Evolutionary conservation across 2,797 vertebrate genomes (phyloP), one percentile per base, ranked within the genome.

Genomic region (Spea hammondii): DNA sequence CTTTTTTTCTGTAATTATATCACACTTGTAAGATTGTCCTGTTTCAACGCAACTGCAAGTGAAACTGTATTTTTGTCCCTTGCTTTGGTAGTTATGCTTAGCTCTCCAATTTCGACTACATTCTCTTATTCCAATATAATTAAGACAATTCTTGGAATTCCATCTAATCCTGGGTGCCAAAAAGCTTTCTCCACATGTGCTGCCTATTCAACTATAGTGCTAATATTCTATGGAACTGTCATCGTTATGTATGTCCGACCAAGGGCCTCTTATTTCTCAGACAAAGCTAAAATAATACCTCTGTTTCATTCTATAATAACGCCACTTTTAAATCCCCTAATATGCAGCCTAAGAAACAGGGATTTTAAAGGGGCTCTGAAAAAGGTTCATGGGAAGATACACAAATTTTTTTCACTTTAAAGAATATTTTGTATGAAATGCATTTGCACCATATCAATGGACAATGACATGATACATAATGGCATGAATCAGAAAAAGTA

Each of bases 1-100:
- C 85, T 86, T 48, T 87, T 86, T 70, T 87, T 84, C 66, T 86
- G 85, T 14, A 83, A 86, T 48, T 80, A 78, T 14, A 71, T 85
- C 8, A 85, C 84, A 1, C 32, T 86, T 17, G 83, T 86, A 11
- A 78, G 78, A 65, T 70, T 88, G 7, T 83, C 83, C 51, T 86
- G 85, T 53, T 86, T 84, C 9, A 72, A 84, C 1, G 84, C 83
- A 4, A 59, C 1, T 2, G 53, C 65, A 44, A 87, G 85, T 62
- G 82, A 85, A 13, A 32, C 84, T 3, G 74, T 87, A 53, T 8
- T 85, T 69, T 14, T 84, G 4, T 13, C 73, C 11, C 80, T 82
- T 53, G 82, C 85, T 10, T 84, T 71, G 3, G 53, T 85, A 71
- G 86, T 84, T 11, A 62, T 85, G 13, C 64, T 86, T 17, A 80